Base-by-base conservation (phyloP, 2,113 vertebrate species). In the Dipodomys stephensi region DNA sequence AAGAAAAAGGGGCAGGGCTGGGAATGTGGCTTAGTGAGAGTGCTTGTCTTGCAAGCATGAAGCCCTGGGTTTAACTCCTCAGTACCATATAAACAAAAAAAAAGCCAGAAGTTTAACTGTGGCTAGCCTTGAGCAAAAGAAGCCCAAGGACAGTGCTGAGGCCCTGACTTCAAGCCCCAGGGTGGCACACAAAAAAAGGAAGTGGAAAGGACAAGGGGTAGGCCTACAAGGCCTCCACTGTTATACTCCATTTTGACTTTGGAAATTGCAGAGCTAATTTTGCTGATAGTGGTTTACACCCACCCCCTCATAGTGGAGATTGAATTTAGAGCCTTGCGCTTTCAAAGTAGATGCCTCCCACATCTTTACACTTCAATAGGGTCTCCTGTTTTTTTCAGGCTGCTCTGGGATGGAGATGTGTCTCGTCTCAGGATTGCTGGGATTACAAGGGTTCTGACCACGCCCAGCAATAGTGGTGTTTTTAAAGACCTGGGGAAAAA, bases 241-340 rank as follows among this genome's bases (percentile, higher is more conserved):
- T 81, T 90, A 62, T 44, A 87, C 16, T 77, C 32, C 44, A 81
- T 68, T 81, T 88, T 35, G 86, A 96, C 57, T 35, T 62, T 30
- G 49, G 35, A 85, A 90, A 81, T 25, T 27, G 78, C 23, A 78
- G 53, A n/a, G 86, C 77, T 92, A 87, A 83, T 44, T 72, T 80
- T 94, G 79, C 69, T 92, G 67, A 84, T 77, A n/a, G 16, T 46
- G 35, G 13, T 39, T 18, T 64, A 82, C 19, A 49, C 49, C 49
- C 49, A 49, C 49, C 49, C 49, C 12, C 49, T 49, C 49, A 49
- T 49, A 12, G 49, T 11, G 12, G 49, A 49, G 9, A 49, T 49
- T 49, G 49, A 49, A 49, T 49, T 49, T 49, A 49, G 49, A 49
- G 49, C 7, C 65, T 82, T 69, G 44, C n/a, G 49, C 68, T 68